Conservation (phyloP, 2,888 invertebrate species). For the Drosophila merina region DNA sequence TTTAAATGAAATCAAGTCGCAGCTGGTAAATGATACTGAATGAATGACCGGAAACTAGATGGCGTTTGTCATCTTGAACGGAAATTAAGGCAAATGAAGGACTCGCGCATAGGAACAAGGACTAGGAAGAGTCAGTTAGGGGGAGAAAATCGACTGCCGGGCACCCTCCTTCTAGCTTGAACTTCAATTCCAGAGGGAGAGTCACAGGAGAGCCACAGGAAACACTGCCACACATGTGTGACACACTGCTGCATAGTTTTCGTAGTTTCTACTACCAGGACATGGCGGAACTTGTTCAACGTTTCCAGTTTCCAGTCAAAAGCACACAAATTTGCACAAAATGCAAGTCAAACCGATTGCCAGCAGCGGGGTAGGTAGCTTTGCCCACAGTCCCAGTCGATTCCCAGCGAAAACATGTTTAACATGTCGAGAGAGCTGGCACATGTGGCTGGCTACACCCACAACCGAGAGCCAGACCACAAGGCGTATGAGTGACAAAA, state of each 20-base stretch:
- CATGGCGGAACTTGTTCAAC: conserved; percentile 37
- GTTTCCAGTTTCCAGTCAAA: conserved; percentile 22
- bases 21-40: conserved; percentile 9
- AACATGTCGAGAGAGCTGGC: conserved; percentile 44
- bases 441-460: conserved; percentile 6
- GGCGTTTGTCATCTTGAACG: conserved; percentile 30
- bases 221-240: conserved; percentile 5
- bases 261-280: conserved; percentile 24
- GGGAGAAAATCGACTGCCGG: too few species aligned
- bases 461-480: conserved; percentile 36
- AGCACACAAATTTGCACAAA: conserved; percentile 38
- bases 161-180: neutral
- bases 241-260: conserved; percentile 19
- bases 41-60: conserved; percentile 25
- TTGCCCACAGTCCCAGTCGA: conserved; percentile 38
- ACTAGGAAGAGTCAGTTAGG: too few species aligned
- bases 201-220: neutral
- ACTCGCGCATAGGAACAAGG: neutral
- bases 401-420: conserved; percentile 57
- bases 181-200: neutral
- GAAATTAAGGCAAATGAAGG: conserved; percentile 38
- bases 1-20: conserved; percentile 13
- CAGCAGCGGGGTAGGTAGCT: neutral
- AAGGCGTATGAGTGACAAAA: conserved; percentile 68
- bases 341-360: conserved; percentile 39